These are phyloP conservation scores for Gobius niger DNA, from an alignment of 2,113 vertebrate species.

Conservation along the genomic window DNA sequence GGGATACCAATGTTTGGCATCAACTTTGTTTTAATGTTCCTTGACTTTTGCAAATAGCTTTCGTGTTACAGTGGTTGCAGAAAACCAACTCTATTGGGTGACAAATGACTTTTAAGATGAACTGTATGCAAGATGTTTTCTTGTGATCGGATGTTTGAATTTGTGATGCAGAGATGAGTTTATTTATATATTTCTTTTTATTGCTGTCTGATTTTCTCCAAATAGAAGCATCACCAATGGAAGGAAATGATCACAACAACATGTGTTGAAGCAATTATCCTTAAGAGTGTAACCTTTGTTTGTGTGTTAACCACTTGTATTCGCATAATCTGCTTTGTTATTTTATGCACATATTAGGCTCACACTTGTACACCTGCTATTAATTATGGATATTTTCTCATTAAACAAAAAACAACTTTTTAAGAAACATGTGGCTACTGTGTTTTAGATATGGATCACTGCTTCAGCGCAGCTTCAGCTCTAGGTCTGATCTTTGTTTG, in stretches of 20 bases:
- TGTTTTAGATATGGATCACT: not conserved
- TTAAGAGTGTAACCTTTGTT: conserved; percentile 62
- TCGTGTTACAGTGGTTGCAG: not conserved
- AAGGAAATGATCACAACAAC: conserved; percentile 6
- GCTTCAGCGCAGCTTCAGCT: too few species aligned
- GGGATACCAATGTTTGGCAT: conserved; percentile 19
- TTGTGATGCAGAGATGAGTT: conserved; percentile 51
- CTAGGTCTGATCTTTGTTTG: too few species aligned
- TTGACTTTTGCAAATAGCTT: conserved; percentile 5
- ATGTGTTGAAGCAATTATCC: conserved; percentile 45
- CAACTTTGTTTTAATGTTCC: not conserved
- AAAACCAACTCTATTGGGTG: not conserved
- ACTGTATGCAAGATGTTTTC: conserved; percentile 18
- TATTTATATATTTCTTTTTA: conserved; percentile 60
- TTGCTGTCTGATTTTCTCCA: conserved; percentile 33
- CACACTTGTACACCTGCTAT: conserved; percentile 82
- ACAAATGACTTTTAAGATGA: not conserved
- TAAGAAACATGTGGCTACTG: conserved; percentile 25
- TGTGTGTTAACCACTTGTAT: conserved; percentile 90
- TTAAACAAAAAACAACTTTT: conserved; percentile 83
- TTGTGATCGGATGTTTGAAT: conserved; percentile 59
- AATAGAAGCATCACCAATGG: conserved; percentile 16
- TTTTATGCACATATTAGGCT: conserved; percentile 92
- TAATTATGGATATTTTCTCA: conserved; percentile 95
- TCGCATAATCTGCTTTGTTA: conserved; percentile 84